phyloP scores from a whole-genome alignment of 1,140 invertebrate genomes.

The Amphibalanus amphitrite region DNA sequence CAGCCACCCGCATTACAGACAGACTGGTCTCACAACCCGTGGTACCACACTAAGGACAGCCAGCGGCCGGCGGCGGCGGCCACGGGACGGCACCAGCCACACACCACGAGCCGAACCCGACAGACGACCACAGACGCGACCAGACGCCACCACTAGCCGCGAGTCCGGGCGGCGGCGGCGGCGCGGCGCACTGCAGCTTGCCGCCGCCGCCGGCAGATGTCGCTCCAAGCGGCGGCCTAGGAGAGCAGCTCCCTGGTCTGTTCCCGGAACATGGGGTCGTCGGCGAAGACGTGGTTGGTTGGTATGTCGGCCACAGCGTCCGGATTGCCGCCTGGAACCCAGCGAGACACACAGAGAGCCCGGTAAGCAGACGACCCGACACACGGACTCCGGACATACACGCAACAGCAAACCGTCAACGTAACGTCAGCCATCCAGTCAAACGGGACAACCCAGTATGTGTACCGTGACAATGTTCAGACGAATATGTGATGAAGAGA shows the following conservation, averaged over 20 bases:
- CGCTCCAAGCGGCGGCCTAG: neutral
- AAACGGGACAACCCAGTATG: no score
- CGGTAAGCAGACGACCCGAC: neutral
- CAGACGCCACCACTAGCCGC: neutral
- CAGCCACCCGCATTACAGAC: neutral
- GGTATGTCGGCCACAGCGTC: neutral
- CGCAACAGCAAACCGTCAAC: no score
- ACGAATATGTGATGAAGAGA: no score
- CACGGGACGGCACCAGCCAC: no score
- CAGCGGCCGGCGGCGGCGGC: no score
- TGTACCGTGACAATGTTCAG: no score
- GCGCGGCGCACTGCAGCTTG: neutral
- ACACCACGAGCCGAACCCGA: neutral
- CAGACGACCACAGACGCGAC: neutral
- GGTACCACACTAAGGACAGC: neutral
- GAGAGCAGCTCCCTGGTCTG: neutral
- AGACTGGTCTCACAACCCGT: neutral
- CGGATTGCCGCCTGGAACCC: neutral
- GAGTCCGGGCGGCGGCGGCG: no score
- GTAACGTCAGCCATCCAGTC: no score
- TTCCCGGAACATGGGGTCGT: neutral
- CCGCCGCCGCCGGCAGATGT: neutral
- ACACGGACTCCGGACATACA: neutral
- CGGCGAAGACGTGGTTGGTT: neutral
- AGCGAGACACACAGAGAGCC: neutral